phyloP scores from a whole-genome alignment of 2,113 vertebrate species.

The Tringa solitaria region DNA sequence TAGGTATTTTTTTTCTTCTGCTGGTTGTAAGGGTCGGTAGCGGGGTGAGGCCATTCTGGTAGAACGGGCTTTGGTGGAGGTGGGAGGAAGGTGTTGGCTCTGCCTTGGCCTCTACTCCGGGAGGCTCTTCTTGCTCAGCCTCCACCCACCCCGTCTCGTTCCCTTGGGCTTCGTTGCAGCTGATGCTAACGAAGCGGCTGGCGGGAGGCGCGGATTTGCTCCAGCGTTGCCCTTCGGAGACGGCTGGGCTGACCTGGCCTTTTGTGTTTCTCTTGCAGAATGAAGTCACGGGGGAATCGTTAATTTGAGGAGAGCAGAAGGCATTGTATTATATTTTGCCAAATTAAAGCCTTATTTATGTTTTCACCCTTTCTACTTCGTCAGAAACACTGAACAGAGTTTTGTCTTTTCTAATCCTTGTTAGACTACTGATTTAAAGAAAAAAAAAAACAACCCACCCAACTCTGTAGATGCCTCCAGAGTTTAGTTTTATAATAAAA shows the following conservation, averaged over 20 bases:
- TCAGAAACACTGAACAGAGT: constrained; percentile 86
- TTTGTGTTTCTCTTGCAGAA: constrained; percentile 74
- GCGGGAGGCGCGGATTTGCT: accelerated
- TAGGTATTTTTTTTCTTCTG: not conserved
- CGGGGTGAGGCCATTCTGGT: not conserved
- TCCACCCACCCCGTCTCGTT: accelerated
- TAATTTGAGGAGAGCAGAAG: constrained; percentile 75
- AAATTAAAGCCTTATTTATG: constrained; percentile 91
- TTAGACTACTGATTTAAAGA: constrained; percentile 85
- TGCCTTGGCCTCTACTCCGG: not conserved
- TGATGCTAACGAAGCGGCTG: accelerated
- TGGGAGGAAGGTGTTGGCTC: not conserved
- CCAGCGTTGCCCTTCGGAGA: not conserved
- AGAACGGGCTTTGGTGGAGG: accelerated
- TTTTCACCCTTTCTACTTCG: constrained; percentile 86
- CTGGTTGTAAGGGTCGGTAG: not conserved
- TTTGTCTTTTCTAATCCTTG: constrained; percentile 87
- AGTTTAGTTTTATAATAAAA: constrained; percentile 84
- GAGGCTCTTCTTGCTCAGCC: not conserved
- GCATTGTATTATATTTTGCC: constrained; percentile 86
- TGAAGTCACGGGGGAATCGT: constrained; percentile 71
- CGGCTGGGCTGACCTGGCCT: not conserved
- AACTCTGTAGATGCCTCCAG: constrained; percentile 79
- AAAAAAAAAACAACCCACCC: constrained; percentile 53
- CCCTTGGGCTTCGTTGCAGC: accelerated